Evolutionary conservation across 2,113 vertebrate genomes (phyloP).

Genomic region (Riparia riparia): DNA sequence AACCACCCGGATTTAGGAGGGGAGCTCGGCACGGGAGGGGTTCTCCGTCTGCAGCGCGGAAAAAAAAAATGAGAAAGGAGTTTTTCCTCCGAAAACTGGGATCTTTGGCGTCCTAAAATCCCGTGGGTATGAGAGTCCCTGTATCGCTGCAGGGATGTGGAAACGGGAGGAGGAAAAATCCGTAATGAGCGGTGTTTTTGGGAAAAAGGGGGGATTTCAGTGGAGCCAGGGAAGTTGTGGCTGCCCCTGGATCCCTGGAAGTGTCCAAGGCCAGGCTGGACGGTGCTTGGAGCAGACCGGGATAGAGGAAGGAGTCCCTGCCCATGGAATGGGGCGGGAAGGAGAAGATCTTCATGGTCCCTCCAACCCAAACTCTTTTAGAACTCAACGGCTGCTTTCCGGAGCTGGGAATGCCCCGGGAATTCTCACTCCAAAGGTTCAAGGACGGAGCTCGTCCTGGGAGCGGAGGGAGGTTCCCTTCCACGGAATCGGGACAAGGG

Average conservation of each 20-base stretch:
- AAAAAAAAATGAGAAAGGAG: background rate
- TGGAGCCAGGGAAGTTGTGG: background rate
- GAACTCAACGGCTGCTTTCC: background rate
- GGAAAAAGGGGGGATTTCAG: background rate
- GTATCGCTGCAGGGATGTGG: background rate
- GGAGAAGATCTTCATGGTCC: too few species aligned
- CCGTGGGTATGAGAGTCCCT: accelerated
- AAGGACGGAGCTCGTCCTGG: background rate
- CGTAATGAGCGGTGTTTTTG: accelerated
- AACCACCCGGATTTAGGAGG: accelerated
- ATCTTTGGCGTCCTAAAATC: background rate
- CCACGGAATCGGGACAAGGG: background rate
- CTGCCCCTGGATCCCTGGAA: background rate
- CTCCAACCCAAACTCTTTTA: background rate
- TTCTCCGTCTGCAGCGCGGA: accelerated
- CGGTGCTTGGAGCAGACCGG: too few species aligned
- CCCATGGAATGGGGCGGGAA: background rate
- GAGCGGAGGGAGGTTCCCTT: background rate
- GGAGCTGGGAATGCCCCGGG: background rate
- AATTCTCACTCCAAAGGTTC: background rate
- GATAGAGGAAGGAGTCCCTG: background rate
- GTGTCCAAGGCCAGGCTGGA: background rate
- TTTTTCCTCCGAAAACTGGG: background rate
- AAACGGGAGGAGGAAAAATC: background rate
- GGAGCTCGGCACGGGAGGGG: accelerated